Conservation (phyloP, 2,888 invertebrate species). For the Ormyrus labotus region DNA sequence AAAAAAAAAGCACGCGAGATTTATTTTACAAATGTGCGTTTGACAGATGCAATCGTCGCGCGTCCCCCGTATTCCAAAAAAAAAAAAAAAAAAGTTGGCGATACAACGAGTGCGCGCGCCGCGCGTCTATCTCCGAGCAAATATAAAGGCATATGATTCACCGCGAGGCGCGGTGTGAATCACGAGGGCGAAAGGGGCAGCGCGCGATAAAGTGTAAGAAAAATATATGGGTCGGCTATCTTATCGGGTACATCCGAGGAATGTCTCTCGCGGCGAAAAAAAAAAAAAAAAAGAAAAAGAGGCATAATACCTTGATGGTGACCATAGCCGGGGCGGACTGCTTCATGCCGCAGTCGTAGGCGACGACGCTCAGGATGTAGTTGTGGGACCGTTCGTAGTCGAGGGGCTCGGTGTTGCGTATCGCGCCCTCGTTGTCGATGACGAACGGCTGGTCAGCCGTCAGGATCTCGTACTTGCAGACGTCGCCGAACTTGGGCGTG, state of each 20-base stretch:
- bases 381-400: constrained; percentile 96
- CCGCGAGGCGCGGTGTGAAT: no score
- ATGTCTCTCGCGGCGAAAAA: background rate
- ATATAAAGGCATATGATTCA: no score
- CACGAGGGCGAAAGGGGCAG: no score
- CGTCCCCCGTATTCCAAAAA: no score
- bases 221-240: no score
- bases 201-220: no score
- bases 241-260: background rate
- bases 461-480: constrained; percentile 97
- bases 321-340: constrained; percentile 96
- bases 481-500: constrained; percentile 95
- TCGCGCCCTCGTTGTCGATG: constrained; percentile 94
- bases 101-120: no score
- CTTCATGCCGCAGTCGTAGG: constrained; percentile 98
- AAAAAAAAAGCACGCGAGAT: no score
- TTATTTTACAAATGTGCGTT: no score
- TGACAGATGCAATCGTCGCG: no score
- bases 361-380: constrained; percentile 96
- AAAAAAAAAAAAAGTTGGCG: no score
- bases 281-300: background rate
- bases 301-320: constrained; percentile 83
- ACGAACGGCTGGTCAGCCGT: constrained; percentile 93
- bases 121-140: no score
- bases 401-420: constrained; percentile 94